Base-by-base conservation (phyloP, 2,113 vertebrate genomes). In the Cephalopterus ornatus region DNA sequence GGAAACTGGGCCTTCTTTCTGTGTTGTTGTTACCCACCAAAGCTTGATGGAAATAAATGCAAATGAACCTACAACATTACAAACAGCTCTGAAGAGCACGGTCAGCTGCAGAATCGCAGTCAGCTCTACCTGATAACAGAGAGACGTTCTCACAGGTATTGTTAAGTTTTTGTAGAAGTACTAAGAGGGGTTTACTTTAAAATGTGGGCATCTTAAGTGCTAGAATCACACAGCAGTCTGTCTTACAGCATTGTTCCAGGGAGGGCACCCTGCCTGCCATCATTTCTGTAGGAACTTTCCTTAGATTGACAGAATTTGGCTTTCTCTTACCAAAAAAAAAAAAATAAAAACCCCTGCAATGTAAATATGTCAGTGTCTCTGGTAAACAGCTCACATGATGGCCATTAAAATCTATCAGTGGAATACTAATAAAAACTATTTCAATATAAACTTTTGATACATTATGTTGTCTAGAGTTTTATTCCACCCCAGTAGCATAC, bases 381-480 rank as follows among this genome's bases (percentile, higher is more conserved):
- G 56, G 50, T 52, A 80, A 92, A 66, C 37, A 66, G 62, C 41
- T 71, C 23, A 1, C 23, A 70, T 0, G 4, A 49, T 8, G 21
- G 44, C 27, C 85, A 84, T 53, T 83, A 81, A 80, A 88, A 78
- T 44, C n/a, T 19, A n/a, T 22, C 58, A 32, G 22, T 86, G 37
- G 26, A 86, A 78, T 63, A 27, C 12, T 52, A 56, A 21, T 70
- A 32, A 73, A 83, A 85, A 49, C 7, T 17, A 71, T 30, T 78
- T 72, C 46, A 82, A 44, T 33, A 85, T 33, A 59, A 87, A 89
- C 63, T 95, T 92, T 37, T 85, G 74, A 91, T 73, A 52, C 18
- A 41, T 70, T 52, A 32, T 20, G 9, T 58, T 79, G 76, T 66
- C 85, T 53, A 18, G 24, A 79, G 63, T 61, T 92, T 85, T 75